Conservation (phyloP, 2,888 invertebrate species). For the Rhyacophila evoluta region DNA sequence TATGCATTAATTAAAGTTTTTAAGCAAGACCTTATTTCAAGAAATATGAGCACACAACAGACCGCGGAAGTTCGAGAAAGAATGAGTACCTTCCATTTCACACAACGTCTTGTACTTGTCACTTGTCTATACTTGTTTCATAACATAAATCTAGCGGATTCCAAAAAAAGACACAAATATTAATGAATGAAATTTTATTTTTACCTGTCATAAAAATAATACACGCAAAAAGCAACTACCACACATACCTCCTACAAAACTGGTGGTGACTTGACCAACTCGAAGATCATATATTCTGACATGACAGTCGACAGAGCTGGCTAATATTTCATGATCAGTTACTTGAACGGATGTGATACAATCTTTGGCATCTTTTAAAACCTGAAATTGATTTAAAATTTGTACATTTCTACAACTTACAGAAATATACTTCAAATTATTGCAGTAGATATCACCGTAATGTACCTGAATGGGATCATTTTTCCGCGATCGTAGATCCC, state of each 20-base stretch:
- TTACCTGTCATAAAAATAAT: too few species aligned
- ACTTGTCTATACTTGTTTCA: too few species aligned
- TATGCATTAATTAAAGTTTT: too few species aligned
- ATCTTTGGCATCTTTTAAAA: slow-evolving; percentile 93
- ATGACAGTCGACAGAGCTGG: slow-evolving; percentile 90
- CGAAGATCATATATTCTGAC: slow-evolving; percentile 92
- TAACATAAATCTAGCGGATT: too few species aligned
- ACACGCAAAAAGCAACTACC: too few species aligned
- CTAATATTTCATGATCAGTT: slow-evolving; percentile 90
- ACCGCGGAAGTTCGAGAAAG: too few species aligned
- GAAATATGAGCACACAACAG: too few species aligned
- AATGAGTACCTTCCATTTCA: too few species aligned
- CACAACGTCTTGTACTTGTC: too few species aligned
- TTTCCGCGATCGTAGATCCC: slow-evolving; percentile 83
- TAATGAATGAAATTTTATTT: background rate
- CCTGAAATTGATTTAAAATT: slow-evolving; percentile 60
- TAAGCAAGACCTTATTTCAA: too few species aligned
- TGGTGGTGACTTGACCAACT: slow-evolving; percentile 83
- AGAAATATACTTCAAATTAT: too few species aligned
- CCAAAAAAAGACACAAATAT: slow-evolving; percentile 4
- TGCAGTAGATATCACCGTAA: background rate
- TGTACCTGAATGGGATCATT: slow-evolving; percentile 79
- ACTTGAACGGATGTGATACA: slow-evolving; percentile 84
- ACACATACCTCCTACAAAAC: slow-evolving; percentile 82
- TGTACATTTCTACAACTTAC: background rate